Evolutionary conservation across 2,113 vertebrate genomes (phyloP).

Genomic region (Seriola aureovittata): DNA sequence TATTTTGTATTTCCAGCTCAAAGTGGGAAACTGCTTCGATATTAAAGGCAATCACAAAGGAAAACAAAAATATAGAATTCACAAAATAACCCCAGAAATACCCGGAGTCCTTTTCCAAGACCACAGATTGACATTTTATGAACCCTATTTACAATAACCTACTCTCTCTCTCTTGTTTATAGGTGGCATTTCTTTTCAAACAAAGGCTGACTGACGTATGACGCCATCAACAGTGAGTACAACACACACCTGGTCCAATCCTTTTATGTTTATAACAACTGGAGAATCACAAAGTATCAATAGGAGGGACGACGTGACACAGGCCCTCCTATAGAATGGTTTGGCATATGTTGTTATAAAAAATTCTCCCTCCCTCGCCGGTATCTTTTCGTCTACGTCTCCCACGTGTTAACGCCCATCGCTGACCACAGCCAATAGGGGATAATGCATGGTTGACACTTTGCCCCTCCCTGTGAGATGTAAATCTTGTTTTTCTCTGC

Average conservation of each 20-base stretch:
- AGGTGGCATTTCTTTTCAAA: conserved; percentile 58
- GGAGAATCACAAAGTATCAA: background rate
- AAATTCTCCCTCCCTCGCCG: conserved; percentile 27
- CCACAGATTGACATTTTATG: conserved; percentile 61
- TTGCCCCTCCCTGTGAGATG: conserved; percentile 72
- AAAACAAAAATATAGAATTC: conserved; percentile 58
- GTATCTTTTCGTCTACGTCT: conserved; percentile 52
- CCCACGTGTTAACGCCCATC: conserved; percentile 67
- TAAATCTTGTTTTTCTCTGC: conserved; percentile 82
- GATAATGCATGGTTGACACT: conserved; percentile 78
- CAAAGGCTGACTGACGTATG: conserved; percentile 30
- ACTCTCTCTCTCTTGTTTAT: conserved; percentile 58
- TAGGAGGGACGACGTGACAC: background rate
- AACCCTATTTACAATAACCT: conserved; percentile 29
- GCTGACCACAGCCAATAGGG: conserved; percentile 74
- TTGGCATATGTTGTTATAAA: conserved; percentile 31
- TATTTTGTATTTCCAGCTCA: conserved; percentile 61
- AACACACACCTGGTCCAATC: conserved; percentile 20
- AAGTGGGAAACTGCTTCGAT: conserved; percentile 57
- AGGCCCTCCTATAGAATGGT: background rate
- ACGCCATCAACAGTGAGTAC: conserved; percentile 39
- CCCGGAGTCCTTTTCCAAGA: conserved; percentile 43
- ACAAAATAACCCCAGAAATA: conserved; percentile 60
- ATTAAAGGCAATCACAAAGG: conserved; percentile 63
- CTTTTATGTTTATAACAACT: background rate